Base-by-base conservation (phyloP, 2,113 vertebrate species). In the Oncorhynchus mykiss region DNA sequence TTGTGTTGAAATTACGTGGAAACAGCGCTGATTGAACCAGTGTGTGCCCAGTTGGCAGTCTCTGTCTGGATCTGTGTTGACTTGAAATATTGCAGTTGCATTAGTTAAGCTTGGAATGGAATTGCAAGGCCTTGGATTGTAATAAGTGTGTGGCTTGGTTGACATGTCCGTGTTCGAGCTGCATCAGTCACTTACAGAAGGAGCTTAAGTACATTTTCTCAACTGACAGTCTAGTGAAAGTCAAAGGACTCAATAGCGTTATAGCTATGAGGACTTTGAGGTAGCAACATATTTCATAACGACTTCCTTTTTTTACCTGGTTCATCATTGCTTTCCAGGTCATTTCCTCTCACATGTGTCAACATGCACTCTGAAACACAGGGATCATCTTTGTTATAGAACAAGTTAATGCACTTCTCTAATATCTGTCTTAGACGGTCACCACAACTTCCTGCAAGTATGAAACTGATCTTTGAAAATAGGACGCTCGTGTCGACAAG, bases 351-450 rank as follows among this genome's bases (percentile, higher is more conserved):
- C 24, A 84, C 85, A 8, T 34, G 49, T 13, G 1, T 81, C 71
- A 90, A 39, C 59, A 89, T 13, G 25, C 69, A 29, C 25, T 77
- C 92, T 92, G 89, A 70, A 91, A 91, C 54, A 86, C 14, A 74
- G 51, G 11, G n/a, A 73, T n/a, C 7, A 16, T 49, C 20, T 31
- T 71, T 29, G 68, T 49, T 48, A 70, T 70, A 14, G 1, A 70
- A 24, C 59, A n/a, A 9, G n/a, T 1, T 62, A 25, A 9, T 18
- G 39, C 24, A 73, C 9, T 1, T 34, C 48, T 31, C 4, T 31
- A 34, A 16, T 31, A 49, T 27, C 20, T 20, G 59, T 39, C 24
- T 62, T 13, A 16, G 4, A 34, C 54, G 12, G 9, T 54, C 16
- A 2, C 34, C 4, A 2, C 39, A 49, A 49, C 68, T 49, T 48